Conservation (phyloP, 1,140 invertebrate species). For the Meloidogyne exigua region DNA sequence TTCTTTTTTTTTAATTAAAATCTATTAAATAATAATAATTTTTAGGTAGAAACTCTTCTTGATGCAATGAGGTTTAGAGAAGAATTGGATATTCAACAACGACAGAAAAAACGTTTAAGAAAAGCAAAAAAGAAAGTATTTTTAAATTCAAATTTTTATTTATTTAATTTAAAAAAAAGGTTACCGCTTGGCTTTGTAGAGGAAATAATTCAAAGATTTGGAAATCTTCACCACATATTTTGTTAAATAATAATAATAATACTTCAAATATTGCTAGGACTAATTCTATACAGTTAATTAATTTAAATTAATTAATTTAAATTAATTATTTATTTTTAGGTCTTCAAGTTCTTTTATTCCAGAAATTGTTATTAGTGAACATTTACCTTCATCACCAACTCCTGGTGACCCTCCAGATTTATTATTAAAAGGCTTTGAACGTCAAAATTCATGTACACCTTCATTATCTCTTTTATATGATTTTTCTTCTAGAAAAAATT, state of each 20-base stretch:
- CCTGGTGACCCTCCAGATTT: neutral
- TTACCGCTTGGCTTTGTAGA: slow-evolving; percentile 38
- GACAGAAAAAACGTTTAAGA: slow-evolving; percentile 44
- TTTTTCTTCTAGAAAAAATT: slow-evolving; percentile 19
- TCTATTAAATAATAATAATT: too few species aligned
- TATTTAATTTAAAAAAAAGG: slow-evolving; percentile 18
- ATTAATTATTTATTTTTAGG: neutral
- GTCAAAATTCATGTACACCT: slow-evolving; percentile 21
- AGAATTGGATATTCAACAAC: slow-evolving; percentile 40
- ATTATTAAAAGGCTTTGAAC: slow-evolving; percentile 12
- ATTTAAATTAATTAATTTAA: neutral
- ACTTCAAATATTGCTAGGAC: slow-evolving; percentile 19
- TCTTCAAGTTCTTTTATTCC: slow-evolving; percentile 30
- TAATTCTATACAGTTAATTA: slow-evolving; percentile 35
- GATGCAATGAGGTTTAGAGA: slow-evolving; percentile 48
- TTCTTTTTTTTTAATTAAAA: too few species aligned
- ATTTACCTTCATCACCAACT: neutral
- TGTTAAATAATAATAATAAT: slow-evolving; percentile 18
- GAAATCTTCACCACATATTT: slow-evolving; percentile 36
- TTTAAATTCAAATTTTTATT: neutral
- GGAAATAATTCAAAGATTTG: slow-evolving; percentile 33
- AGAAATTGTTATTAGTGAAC: slow-evolving; percentile 32
- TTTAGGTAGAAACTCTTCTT: slow-evolving; percentile 40
- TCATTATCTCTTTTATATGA: slow-evolving; percentile 19
- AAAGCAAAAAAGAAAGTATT: slow-evolving; percentile 47